Conservation (phyloP, 2,888 invertebrate species). For the Ptychoptera albimana region DNA sequence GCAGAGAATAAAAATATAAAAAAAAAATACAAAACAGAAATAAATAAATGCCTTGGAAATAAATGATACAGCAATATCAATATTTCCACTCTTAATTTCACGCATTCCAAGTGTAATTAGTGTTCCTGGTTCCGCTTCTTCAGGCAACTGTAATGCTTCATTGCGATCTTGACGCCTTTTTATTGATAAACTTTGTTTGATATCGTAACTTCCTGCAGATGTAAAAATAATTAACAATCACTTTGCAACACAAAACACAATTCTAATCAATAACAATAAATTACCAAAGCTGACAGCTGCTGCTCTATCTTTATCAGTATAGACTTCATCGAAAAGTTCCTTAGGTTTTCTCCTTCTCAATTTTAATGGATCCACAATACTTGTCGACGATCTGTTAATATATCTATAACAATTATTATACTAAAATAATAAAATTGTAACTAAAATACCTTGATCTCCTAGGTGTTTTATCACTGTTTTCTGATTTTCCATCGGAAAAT, state of each 20-base stretch:
- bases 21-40: too few relatives aligned
- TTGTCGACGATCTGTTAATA: neutral
- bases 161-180: conserved; percentile 66
- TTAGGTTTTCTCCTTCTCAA: conserved; percentile 23
- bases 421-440: neutral
- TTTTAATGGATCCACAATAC: conserved; percentile 17
- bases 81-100: conserved; percentile 59
- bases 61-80: conserved; percentile 54
- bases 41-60: conserved; percentile 49
- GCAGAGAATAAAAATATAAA: too few relatives aligned
- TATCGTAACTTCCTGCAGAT: conserved; percentile 59
- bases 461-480: conserved; percentile 4
- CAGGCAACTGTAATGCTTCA: conserved; percentile 53
- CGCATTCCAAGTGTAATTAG: conserved; percentile 59
- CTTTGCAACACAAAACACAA: neutral
- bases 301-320: conserved; percentile 81
- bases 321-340: conserved; percentile 50
- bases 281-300: conserved; percentile 58
- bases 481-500: conserved; percentile 5
- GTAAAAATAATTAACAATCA: neutral
- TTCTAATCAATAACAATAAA: neutral
- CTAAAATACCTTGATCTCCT: conserved; percentile 1
- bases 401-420: neutral
- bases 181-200: conserved; percentile 66
- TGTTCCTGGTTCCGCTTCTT: conserved; percentile 61